Evolutionary conservation across 2,113 vertebrate genomes (phyloP).

Genomic region (Anthoscopus minutus): DNA sequence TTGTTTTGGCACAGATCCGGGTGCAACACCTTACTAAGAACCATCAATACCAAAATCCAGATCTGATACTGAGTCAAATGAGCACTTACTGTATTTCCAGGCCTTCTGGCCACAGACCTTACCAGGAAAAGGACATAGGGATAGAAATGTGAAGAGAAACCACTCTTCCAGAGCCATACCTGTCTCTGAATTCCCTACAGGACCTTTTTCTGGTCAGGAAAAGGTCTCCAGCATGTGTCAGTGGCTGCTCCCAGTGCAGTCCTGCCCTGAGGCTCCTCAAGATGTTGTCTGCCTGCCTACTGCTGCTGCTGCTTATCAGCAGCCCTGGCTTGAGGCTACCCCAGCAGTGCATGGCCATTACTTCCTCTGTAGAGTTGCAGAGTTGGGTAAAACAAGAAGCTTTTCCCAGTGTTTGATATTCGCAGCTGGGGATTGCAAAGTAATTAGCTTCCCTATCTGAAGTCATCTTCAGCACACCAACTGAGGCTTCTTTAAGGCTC

Average conservation of each 20-base stretch:
- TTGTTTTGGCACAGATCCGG: not conserved
- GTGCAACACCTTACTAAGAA: not conserved
- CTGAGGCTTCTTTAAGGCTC: not conserved
- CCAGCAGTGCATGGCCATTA: not conserved
- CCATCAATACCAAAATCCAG: not conserved
- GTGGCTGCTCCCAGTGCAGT: not conserved
- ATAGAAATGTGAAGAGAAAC: not conserved
- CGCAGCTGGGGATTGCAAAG: not conserved
- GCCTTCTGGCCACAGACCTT: not conserved
- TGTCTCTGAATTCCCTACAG: not conserved
- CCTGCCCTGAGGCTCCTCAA: not conserved
- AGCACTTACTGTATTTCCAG: not conserved
- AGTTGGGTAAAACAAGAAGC: not conserved
- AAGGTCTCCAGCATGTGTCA: not conserved
- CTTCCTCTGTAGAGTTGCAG: not conserved
- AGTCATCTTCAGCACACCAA: not conserved
- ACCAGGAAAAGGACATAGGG: not conserved
- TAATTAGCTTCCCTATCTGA: slow-evolving; percentile 10
- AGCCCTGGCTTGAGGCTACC: slow-evolving; percentile 9
- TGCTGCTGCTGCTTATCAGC: slow-evolving; percentile 36
- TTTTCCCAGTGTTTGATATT: not conserved
- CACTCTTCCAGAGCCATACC: not conserved
- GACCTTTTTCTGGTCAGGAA: not conserved
- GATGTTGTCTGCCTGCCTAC: not conserved
- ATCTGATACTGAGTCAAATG: not conserved